Evolutionary conservation across 2,888 invertebrate species (phyloP).

Genomic region (Tryphoninae sp.): DNA sequence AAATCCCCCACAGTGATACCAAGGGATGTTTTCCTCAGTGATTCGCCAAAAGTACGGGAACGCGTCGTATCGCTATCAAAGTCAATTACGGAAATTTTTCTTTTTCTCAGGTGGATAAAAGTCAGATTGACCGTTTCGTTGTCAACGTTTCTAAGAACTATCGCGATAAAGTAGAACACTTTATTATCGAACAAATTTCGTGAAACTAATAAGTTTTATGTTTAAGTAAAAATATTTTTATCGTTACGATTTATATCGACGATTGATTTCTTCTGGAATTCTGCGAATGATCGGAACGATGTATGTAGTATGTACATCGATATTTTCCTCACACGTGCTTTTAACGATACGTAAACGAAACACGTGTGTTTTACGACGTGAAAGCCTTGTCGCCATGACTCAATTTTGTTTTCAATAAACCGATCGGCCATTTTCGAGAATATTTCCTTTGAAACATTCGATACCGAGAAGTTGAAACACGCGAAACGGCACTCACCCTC

Average conservation of each 20-base stretch:
- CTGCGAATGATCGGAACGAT: no score
- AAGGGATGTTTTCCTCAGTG: not conserved
- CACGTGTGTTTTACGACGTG: not conserved
- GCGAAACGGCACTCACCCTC: no score
- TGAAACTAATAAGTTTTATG: no score
- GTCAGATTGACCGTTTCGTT: not conserved
- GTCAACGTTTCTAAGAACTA: no score
- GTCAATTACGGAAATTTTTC: conserved; percentile 2
- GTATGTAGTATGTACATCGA: not conserved
- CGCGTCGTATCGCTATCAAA: not conserved
- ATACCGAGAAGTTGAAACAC: conserved; percentile 14
- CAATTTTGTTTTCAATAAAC: conserved; percentile 34
- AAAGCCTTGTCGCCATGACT: not conserved
- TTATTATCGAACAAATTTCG: no score
- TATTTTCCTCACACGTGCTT: not conserved
- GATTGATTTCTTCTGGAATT: not conserved
- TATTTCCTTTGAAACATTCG: conserved; percentile 11
- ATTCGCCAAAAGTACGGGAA: not conserved
- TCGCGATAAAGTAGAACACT: no score
- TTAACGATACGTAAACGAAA: not conserved
- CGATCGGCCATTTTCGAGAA: not conserved
- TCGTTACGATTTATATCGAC: no score
- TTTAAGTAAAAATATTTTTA: no score
- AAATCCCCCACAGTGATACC: not conserved
- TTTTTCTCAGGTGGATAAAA: not conserved